Base-by-base conservation (phyloP, 2,888 invertebrate genomes). In the Ariolimax columbianus region DNA sequence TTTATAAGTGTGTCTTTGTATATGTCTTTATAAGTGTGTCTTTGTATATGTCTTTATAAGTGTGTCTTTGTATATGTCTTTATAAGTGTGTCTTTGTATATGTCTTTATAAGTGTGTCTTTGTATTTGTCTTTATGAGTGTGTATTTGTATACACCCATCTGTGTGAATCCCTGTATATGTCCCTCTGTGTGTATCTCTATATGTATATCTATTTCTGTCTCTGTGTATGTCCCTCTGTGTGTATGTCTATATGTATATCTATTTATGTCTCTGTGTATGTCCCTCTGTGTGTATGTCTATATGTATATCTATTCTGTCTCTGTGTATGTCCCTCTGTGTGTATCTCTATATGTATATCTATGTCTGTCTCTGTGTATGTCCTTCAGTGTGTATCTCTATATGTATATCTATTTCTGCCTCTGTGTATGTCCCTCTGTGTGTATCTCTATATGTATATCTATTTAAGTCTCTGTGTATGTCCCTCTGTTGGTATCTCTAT, bases 361-460 rank as follows among this genome's bases (percentile, higher is more conserved):
- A 23, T 72, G 23, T 72, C 4, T 23, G 4, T 79, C 38, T 14
- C 17, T 66, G 23, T 66, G 66, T 66, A 17, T 66, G 14, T 66
- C n/a, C 23, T n/a, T 66, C 3, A 68, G 2, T 78, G 38, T 59
- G 33, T 78, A 19, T 47, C 9, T 78, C n/a, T 80, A 43, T 80
- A 30, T 80, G 43, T 80, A 17, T 14, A 30, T 80, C 66, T 79
- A 23, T 79, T 47, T 79, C 26, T 79, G 33, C 38, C 19, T 40
- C 23, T n/a, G n/a, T 79, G 59, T 38, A 23, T 79, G 0, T 79
- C 17, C 36, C 23, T 38, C 14, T 78, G 55, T 78, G 59, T 59
- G 23, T 36, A 3, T 72, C 2, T 72, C 3, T 66, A 30, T n/a
- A n/a, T 26, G n/a, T 66, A 4, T 66, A 9, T n/a, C n/a, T n/a